Conservation (phyloP, 2,888 invertebrate species). For the Trissoscelio sp. region DNA sequence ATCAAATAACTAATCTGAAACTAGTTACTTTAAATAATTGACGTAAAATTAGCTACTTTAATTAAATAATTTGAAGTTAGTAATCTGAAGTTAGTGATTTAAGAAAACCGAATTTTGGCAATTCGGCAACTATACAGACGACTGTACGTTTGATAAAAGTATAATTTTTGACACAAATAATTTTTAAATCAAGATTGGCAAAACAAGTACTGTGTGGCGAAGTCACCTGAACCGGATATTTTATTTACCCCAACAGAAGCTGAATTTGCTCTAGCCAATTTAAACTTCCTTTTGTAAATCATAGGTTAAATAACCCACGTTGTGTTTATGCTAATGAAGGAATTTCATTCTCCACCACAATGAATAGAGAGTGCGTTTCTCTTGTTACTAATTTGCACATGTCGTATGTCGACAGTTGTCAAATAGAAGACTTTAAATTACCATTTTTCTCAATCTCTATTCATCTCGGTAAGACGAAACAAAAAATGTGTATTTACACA, state of each 20-base stretch:
- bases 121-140: too few species aligned
- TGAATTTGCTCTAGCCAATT: conserved; percentile 67
- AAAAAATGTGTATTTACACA: background rate
- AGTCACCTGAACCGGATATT: conserved; percentile 64
- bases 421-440: conserved; percentile 45
- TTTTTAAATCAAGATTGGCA: too few species aligned
- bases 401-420: conserved; percentile 61
- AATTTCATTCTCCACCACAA: conserved; percentile 64
- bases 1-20: too few species aligned
- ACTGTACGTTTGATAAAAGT: too few species aligned
- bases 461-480: background rate
- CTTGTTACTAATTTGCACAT: conserved; percentile 67
- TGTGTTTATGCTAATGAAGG: conserved; percentile 69
- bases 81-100: too few species aligned
- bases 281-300: conserved; percentile 69
- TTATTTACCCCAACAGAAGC: conserved; percentile 62
- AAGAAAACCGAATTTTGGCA: too few species aligned
- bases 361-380: conserved; percentile 67
- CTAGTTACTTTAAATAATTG: too few species aligned
- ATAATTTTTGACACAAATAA: conserved; percentile 45
- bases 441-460: conserved; percentile 8
- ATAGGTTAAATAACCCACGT: conserved; percentile 68
- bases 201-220: conserved; percentile 60
- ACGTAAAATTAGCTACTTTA: too few species aligned
- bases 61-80: too few species aligned